These are phyloP conservation scores for Cyclina sinensis DNA, from an alignment of 1,140 invertebrate genomes.

Conservation along the genomic window DNA sequence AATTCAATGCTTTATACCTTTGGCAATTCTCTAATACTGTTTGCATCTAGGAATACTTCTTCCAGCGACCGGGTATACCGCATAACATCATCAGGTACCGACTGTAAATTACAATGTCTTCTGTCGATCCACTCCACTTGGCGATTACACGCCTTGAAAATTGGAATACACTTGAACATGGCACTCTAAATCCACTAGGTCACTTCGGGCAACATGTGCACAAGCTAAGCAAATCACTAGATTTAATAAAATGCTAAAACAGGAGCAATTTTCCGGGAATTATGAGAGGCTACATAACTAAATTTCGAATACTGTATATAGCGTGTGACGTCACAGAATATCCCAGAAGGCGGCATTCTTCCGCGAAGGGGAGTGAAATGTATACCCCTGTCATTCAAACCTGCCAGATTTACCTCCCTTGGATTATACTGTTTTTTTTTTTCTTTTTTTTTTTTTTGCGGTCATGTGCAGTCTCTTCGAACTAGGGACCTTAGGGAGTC, in stretches of 20 bases:
- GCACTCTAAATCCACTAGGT: conserved; percentile 67
- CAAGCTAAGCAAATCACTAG: conserved; percentile 61
- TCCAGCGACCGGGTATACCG: conserved; percentile 98
- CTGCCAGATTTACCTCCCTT: neutral
- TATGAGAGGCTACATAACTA: conserved; percentile 67
- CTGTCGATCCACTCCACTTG: conserved; percentile 99
- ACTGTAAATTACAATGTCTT: conserved; percentile 97
- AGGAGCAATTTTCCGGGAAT: conserved; percentile 65
- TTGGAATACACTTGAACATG: conserved; percentile 94
- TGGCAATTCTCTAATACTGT: conserved; percentile 98
- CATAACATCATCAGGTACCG: conserved; percentile 98
- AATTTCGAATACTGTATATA: conserved; percentile 79
- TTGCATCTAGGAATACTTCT: conserved; percentile 98
- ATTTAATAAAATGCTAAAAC: conserved; percentile 70
- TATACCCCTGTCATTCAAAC: neutral
- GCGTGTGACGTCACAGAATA: conserved; percentile 76
- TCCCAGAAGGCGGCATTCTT: conserved; percentile 72
- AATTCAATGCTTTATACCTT: too few relatives aligned
- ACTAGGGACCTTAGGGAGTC: too few relatives aligned
- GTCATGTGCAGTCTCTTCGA: too few relatives aligned
- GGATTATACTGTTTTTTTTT: too few relatives aligned
- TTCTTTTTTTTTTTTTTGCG: too few relatives aligned
- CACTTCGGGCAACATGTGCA: conserved; percentile 71
- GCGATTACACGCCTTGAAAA: conserved; percentile 99
- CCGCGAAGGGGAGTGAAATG: conserved; percentile 36